Conservation (phyloP, 2,113 vertebrate genomes). For the Catharus fuscescens region DNA sequence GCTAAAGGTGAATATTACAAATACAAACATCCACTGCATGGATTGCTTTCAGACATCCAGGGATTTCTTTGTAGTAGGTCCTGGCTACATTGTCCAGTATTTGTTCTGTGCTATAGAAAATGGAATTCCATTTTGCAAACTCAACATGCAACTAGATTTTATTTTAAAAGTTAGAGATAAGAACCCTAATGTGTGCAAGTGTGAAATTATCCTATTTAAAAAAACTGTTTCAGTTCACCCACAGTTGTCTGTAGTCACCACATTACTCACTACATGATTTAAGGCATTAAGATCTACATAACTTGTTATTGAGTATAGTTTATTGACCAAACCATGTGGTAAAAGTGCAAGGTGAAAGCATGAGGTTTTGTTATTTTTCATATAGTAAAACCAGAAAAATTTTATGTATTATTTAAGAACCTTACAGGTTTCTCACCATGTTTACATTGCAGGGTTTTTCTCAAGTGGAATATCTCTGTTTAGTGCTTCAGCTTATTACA, state of each 20-base stretch:
- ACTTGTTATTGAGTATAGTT: neutral
- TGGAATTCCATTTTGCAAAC: neutral
- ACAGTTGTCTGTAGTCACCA: neutral
- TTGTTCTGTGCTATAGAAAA: neutral
- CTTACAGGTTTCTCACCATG: neutral
- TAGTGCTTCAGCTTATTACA: neutral
- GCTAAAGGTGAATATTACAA: neutral
- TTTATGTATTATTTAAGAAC: neutral
- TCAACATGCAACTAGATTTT: neutral
- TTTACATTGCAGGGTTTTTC: neutral
- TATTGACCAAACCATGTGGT: neutral
- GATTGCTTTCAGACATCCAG: neutral
- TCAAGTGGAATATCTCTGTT: neutral
- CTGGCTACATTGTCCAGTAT: rapidly evolving
- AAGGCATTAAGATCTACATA: neutral
- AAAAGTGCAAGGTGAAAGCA: neutral
- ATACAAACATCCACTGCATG: neutral
- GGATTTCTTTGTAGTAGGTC: neutral
- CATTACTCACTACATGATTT: neutral
- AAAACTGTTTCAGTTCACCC: neutral
- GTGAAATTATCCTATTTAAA: neutral
- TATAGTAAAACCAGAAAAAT: neutral
- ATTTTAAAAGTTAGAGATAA: neutral
- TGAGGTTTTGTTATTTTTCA: neutral
- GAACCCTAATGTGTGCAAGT: neutral